Evolutionary conservation across 2,797 vertebrate genomes (phyloP).

Genomic region (Sebastes matsubarae): DNA sequence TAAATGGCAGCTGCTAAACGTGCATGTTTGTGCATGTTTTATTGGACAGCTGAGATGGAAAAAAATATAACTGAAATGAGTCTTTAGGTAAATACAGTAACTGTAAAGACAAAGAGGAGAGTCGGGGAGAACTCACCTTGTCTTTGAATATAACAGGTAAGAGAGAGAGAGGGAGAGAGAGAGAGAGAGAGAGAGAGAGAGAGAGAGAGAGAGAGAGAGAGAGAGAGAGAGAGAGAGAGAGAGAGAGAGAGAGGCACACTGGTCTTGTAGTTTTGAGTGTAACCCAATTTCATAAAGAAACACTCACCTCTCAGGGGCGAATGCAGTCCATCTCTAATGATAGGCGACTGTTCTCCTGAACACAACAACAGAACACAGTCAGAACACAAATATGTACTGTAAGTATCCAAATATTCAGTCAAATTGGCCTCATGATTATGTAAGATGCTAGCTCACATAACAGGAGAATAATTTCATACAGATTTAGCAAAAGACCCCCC

Average conservation of each 20-base stretch:
- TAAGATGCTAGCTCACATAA: not conserved
- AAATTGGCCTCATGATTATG: not conserved
- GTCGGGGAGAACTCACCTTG: not conserved
- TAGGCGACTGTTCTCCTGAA: slow-evolving; percentile 88
- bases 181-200: not conserved
- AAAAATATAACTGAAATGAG: too few species aligned
- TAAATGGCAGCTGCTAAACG: not conserved
- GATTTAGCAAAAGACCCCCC: not conserved
- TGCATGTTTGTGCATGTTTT: not conserved
- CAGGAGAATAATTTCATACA: not conserved
- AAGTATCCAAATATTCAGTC: not conserved
- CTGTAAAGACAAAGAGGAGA: too few species aligned
- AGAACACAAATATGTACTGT: not conserved
- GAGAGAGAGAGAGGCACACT: not conserved
- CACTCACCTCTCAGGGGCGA: slow-evolving; percentile 85
- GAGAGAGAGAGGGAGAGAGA: not conserved
- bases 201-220: not conserved
- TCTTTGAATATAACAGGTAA: not conserved
- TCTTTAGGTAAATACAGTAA: not conserved
- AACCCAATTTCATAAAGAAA: not conserved
- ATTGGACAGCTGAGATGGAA: not conserved
- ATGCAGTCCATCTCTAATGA: slow-evolving; percentile 87
- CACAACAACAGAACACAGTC: slow-evolving; percentile 12
- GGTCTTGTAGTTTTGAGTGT: not conserved
- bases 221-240: not conserved